phyloP scores from a whole-genome alignment of 1,140 invertebrate genomes.

The Psilanteris sp. region DNA sequence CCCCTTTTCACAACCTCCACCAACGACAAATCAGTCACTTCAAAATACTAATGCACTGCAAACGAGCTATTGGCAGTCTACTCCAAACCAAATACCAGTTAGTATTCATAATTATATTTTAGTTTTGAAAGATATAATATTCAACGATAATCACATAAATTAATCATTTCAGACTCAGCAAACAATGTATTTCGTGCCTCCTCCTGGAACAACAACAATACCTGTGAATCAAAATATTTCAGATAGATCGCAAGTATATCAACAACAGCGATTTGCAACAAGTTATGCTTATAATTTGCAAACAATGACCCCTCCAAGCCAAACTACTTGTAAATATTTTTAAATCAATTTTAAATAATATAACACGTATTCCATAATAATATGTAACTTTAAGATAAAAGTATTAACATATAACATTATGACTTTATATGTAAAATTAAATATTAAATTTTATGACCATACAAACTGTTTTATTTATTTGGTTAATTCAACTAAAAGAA shows the following conservation, averaged over 20 bases:
- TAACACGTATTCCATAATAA: too few species aligned
- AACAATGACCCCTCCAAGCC: constrained; percentile 75
- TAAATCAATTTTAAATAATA: too few species aligned
- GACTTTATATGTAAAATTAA: too few species aligned
- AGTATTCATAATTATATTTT: neutral
- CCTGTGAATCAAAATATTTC: constrained; percentile 70
- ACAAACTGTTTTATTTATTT: too few species aligned
- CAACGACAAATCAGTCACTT: constrained; percentile 64
- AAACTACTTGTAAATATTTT: constrained; percentile 69
- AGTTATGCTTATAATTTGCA: constrained; percentile 76
- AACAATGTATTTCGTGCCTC: constrained; percentile 77
- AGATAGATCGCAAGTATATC: constrained; percentile 72
- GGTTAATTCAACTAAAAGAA: too few species aligned
- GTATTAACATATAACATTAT: too few species aligned
- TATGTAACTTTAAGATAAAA: too few species aligned
- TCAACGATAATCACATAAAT: constrained; percentile 2
- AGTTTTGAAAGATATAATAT: constrained; percentile 3
- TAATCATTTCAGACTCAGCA: constrained; percentile 71
- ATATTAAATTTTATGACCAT: too few species aligned
- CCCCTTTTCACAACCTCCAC: constrained; percentile 71
- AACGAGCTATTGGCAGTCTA: constrained; percentile 76
- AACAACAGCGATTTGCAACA: constrained; percentile 73
- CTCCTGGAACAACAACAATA: constrained; percentile 70
- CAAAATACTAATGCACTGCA: constrained; percentile 69
- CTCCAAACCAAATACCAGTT: constrained; percentile 74